A percentile compares a stretch with the other conserved stretches of the same genome.
Conservation (phyloP, 2,113 vertebrate genomes). For the Arvicanthis niloticus region DNA sequence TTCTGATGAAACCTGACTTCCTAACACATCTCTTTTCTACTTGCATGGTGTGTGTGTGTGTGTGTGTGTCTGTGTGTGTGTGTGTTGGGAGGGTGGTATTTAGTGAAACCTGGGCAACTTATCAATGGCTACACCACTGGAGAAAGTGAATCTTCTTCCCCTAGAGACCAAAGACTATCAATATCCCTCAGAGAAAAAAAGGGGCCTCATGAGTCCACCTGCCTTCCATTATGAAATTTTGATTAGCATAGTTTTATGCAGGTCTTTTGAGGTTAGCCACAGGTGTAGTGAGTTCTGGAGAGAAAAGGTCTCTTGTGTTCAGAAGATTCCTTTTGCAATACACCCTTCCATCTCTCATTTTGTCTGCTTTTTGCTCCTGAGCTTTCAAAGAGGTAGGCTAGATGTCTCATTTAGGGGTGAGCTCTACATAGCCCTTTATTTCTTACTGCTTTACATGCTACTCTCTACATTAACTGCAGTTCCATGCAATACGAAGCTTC, state of each 20-base stretch:
- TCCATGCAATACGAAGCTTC: background rate
- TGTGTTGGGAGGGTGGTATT: background rate
- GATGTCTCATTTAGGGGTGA: background rate
- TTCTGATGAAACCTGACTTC: background rate
- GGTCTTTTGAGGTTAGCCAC: background rate
- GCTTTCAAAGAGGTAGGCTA: background rate
- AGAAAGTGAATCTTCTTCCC: background rate
- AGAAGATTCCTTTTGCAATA: background rate
- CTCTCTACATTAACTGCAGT: background rate
- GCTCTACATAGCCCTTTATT: too few species aligned
- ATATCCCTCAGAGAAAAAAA: background rate
- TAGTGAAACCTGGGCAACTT: background rate
- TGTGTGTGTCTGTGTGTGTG: too few species aligned
- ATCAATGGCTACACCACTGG: background rate
- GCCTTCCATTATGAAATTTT: background rate
- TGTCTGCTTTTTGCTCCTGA: background rate
- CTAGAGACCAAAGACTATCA: background rate
- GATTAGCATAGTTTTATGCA: background rate
- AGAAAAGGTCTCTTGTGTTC: background rate
- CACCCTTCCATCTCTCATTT: background rate
- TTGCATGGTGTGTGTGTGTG: background rate
- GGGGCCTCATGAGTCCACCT: too few species aligned
- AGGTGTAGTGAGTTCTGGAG: background rate
- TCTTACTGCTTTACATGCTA: background rate
- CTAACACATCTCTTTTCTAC: too few species aligned